Evolutionary conservation across 30 jellyfish, hydroid and myxozoan genomes (phyloP).

Genomic region (Pelagia noctiluca): DNA sequence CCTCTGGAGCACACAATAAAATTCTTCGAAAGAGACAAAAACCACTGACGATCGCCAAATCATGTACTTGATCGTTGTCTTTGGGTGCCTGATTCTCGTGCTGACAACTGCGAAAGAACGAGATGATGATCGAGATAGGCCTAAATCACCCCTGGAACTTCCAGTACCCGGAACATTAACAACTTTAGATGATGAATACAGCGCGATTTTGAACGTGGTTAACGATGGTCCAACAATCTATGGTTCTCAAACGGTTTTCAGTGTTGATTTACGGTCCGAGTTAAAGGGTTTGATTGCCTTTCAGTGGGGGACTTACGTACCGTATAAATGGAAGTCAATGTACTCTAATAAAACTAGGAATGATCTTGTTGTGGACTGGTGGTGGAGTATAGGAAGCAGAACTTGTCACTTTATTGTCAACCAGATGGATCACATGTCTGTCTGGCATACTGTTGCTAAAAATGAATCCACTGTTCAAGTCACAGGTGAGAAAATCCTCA

Average conservation of each 20-base stretch:
- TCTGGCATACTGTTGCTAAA: neutral
- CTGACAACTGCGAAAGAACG: too few relatives aligned
- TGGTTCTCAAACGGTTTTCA: conserved; percentile 58
- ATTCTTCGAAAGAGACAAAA: too few relatives aligned
- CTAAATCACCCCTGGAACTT: neutral
- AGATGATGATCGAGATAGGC: too few relatives aligned
- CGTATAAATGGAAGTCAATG: conserved; percentile 34
- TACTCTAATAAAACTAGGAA: neutral
- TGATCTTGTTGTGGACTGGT: conserved; percentile 42
- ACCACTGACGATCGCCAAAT: too few relatives aligned
- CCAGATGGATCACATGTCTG: neutral
- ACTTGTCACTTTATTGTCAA: neutral
- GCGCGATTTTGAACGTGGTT: neutral
- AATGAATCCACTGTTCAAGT: neutral
- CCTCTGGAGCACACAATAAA: too few relatives aligned
- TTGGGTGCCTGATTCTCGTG: too few relatives aligned
- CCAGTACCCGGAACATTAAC: neutral
- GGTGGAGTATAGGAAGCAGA: conserved; percentile 65
- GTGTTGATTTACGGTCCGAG: conserved; percentile 25
- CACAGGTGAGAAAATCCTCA: too few relatives aligned
- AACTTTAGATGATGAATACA: neutral
- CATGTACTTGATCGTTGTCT: too few relatives aligned
- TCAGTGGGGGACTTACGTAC: conserved; percentile 61
- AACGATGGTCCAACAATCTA: conserved; percentile 72
- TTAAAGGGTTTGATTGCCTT: conserved; percentile 21